These are phyloP conservation scores for Physocephala rufipes DNA, from an alignment of 2,888 invertebrate species.

Conservation along the genomic window DNA sequence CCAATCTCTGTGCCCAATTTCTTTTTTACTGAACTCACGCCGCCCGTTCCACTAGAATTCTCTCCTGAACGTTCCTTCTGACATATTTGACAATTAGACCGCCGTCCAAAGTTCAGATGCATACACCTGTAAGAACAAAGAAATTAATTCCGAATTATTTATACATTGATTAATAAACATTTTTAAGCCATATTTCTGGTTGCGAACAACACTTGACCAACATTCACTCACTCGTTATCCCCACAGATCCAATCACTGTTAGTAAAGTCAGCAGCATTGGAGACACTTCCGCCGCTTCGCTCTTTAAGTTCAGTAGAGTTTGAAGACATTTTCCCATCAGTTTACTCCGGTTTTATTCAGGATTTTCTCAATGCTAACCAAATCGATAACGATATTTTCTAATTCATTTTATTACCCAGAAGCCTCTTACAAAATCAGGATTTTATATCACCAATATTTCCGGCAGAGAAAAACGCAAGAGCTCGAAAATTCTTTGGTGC, in stretches of 20 bases:
- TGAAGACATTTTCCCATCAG: slow-evolving; percentile 41
- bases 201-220: slow-evolving; percentile 45
- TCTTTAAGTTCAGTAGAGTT: slow-evolving; percentile 35
- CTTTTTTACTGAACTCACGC: slow-evolving; percentile 67
- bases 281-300: slow-evolving; percentile 28
- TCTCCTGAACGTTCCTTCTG: slow-evolving; percentile 53
- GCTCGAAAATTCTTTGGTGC: not conserved
- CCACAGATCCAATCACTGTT: slow-evolving; percentile 58
- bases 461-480: not conserved
- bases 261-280: slow-evolving; percentile 33
- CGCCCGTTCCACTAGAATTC: slow-evolving; percentile 46
- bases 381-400: not conserved
- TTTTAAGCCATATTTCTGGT: slow-evolving; percentile 7
- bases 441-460: not conserved
- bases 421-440: not conserved
- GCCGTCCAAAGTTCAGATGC: slow-evolving; percentile 93
- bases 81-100: slow-evolving; percentile 91
- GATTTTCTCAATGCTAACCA: not conserved
- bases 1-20: slow-evolving; percentile 96
- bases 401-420: not conserved
- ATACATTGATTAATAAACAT: not conserved
- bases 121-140: slow-evolving; percentile 71
- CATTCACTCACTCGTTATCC: slow-evolving; percentile 63
- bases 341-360: not conserved
- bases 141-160: slow-evolving; percentile 46